Base-by-base conservation (phyloP, 2,797 vertebrate genomes). In the Sebastolobus alascanus region DNA sequence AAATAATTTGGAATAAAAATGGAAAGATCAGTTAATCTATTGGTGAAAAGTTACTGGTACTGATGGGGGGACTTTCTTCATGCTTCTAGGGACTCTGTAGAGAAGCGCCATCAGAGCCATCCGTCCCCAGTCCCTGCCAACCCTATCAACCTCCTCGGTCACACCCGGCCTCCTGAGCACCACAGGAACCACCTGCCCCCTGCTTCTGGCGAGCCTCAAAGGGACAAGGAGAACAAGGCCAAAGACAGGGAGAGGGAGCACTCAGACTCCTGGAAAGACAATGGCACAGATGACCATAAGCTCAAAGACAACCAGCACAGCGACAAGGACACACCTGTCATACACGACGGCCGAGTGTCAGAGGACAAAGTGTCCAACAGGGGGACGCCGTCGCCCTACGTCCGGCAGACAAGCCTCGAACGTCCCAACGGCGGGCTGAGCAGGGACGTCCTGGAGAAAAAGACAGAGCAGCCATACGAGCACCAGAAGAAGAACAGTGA, bases 31-130 rank as follows among this genome's bases (percentile, higher is more conserved):
- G 1, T 35, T 37, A 52, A 52, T 11, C 0, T 65, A 2, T 18
- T 52, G 8, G 37, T 43, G 25, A 59, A 9, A 52, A 20, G 20
- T 52, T n/a, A 22, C 3, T 18, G 54, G 12, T 66, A 33, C 29
- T 87, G 27, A 85, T 8, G 7, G 8, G 8, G 6, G 4, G 14
- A 29, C 40, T 75, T 61, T 71, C 5, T 64, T 50, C 82, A 18
- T 76, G 5, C 74, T 77, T 86, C 3, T 75, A 99, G 98, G 95
- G 98, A 99, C 84, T 96, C 96, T 80, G 91, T 94, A 43, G 98
- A 99, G 89, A 99, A 99, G 86, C 96, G 97, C 73, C 98, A 98
- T 92, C 68, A 96, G 1, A 98, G 96, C 94, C 98, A 99, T 93
- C 96, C 96, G 46, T 98, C 97, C 18, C 98, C 98, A n/a, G 96